Evolutionary conservation across 2,797 vertebrate species (phyloP).

Genomic region (Garrulus glandarius): DNA sequence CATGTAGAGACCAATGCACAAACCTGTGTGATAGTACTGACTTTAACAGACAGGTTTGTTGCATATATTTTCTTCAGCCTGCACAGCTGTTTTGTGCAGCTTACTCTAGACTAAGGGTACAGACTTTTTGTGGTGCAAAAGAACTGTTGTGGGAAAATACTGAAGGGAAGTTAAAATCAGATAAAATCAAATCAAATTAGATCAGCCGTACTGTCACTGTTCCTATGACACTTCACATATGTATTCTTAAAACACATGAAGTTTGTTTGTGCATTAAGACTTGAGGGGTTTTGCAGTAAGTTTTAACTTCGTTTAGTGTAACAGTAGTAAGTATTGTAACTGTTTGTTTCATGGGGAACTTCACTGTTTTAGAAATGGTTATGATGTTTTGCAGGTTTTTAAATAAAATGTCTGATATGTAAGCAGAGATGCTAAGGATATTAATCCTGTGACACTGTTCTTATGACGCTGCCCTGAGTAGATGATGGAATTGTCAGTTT

Average conservation of each 20-base stretch:
- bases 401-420: not conserved
- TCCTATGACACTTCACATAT: not conserved
- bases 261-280: not conserved
- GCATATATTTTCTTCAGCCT: fast-evolving
- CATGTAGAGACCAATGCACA: fast-evolving
- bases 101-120: not conserved
- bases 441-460: not conserved
- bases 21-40: not conserved
- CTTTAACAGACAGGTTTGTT: not conserved
- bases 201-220: not conserved
- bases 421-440: not conserved
- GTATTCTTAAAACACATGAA: not conserved
- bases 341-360: not conserved
- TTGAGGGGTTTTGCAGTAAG: not conserved
- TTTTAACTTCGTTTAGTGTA: not conserved
- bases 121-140: not conserved
- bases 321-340: not conserved
- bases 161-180: not conserved
- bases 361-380: not conserved
- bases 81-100: not conserved
- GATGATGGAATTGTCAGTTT: not conserved
- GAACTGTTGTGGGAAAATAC: not conserved
- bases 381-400: not conserved
- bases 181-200: not conserved
- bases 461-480: not conserved